These are phyloP conservation scores for Procavia capensis DNA, from an alignment of 2,113 vertebrate genomes.

Conservation along the genomic window DNA sequence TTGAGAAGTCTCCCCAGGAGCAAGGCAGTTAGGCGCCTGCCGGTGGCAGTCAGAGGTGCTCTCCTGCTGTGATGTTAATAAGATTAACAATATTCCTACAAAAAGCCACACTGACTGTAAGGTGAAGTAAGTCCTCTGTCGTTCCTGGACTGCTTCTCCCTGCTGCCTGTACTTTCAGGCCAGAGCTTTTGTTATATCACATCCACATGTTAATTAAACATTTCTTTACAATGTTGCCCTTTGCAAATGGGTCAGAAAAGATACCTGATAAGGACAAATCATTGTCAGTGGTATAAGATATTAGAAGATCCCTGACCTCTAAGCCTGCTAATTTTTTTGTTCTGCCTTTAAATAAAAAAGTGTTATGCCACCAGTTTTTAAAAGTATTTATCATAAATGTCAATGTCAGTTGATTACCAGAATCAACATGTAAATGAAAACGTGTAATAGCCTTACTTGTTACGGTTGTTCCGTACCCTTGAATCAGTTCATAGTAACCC, in stretches of 20 bases:
- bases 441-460: neutral
- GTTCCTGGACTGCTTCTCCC: conserved; percentile 83
- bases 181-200: conserved; percentile 86
- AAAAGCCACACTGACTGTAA: conserved; percentile 86
- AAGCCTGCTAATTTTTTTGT: neutral
- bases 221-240: conserved; percentile 86
- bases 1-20: conserved; percentile 84
- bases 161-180: conserved; percentile 79
- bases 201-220: conserved; percentile 89
- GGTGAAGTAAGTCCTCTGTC: conserved; percentile 83
- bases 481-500: neutral
- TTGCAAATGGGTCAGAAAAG: conserved; percentile 86
- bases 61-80: conserved; percentile 89
- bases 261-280: conserved; percentile 75
- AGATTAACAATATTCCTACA: conserved; percentile 82
- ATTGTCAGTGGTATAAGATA: neutral
- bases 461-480: too few species aligned
- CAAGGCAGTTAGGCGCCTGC: conserved; percentile 82
- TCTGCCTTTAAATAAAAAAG: conserved; percentile 50
- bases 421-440: conserved; percentile 6
- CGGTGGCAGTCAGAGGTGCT: conserved; percentile 81
- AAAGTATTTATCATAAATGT: neutral
- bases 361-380: conserved; percentile 10
- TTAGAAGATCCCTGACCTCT: neutral
- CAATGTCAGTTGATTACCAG: neutral